Base-by-base conservation (phyloP, 2,113 vertebrate genomes). In the Tragelaphus strepsiceros region DNA sequence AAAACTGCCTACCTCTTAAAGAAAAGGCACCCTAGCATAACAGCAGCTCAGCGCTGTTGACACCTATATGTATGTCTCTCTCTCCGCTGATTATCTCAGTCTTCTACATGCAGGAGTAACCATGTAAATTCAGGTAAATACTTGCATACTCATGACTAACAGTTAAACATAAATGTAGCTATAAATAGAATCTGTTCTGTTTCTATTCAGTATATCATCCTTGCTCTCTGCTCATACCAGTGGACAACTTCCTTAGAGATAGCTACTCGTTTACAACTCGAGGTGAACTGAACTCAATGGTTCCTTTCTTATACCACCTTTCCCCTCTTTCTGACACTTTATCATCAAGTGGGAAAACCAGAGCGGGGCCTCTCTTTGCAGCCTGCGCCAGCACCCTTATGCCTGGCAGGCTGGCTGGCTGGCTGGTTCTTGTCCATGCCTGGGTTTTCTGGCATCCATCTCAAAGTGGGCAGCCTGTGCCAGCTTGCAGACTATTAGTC, bases 401-500 rank as follows among this genome's bases (percentile, higher is more conserved):
- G 61, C 96, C 74, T 97, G 96, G 97, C 98, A 98, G 97, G 98
- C 98, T 98, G 93, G 89, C 96, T 96, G 97, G 89, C 96, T 96
- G 97, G 95, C 46, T 95, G 94, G 92, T 96, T 51, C 97, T 97
- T 95, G 95, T 91, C 98, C 85, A 46, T 89, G 98, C 98, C 96
- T 96, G 96, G 96, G 87, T 98, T 98, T 98, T 90, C 98, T 98
- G 98, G 98, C 98, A 90, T 96, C 88, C 83, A 71, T 85, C 96
- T 98, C 97, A 49, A 87, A 98, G 98, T 53, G 93, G 32, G 93
- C 97, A 98, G 98, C 78, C 98, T 11, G 82, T 98, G 98, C 98
- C 98, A 99, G 98, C 97, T 97, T 98, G 92, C 98, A 97, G 97
- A 91, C 97, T 97, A 97, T 98, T 97, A 98, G 98, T 95, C 96